Base-by-base conservation (phyloP, 2,797 vertebrate genomes). In the Pseudopleuronectes americanus region DNA sequence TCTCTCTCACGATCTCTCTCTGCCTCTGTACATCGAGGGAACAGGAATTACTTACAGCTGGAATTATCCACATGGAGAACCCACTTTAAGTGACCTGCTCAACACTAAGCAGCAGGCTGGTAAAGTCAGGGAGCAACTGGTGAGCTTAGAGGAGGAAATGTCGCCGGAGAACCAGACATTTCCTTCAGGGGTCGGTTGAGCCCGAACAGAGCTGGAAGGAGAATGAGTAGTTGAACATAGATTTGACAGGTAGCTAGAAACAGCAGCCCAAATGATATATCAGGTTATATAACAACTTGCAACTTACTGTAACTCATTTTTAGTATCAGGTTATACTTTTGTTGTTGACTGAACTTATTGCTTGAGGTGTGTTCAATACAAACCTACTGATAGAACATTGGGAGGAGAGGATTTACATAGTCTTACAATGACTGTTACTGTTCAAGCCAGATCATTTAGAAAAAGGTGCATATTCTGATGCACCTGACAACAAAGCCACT, bases 61-160 rank as follows among this genome's bases (percentile, higher is more conserved):
- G 1, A 31, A 31, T 8, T 31, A 8, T 31, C 28, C 21, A 17
- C 21, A 5, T 43, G 8, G 6, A 2, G 8, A 43, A 41, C 3
- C 21, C 6, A 38, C n/a, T 57, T 38, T 38, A 8, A 4, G 38
- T 36, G 54, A 45, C 23, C 8, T 2, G 23, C 53, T 63, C 38
- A 74, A 26, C 57, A 66, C 2, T 13, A 53, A 52, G 60, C 64
- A 54, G 19, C 24, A 60, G 64, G 61, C 57, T 38, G 58, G 59
- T 52, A 33, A 28, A n/a, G 66, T 77, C 58, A 77, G 67, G 19
- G 28, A 48, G 8, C 8, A 76, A 24, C 51, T 51, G 57, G 57
- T 38, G 56, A 65, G 57, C 74, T 66, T 21, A 45, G 52, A 52
- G 57, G 43, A 62, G 60, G 52, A 13, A 49, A 74, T 60, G 56